Conservation (phyloP, 2,797 vertebrate genomes). For the Sarcoramphus papa region DNA sequence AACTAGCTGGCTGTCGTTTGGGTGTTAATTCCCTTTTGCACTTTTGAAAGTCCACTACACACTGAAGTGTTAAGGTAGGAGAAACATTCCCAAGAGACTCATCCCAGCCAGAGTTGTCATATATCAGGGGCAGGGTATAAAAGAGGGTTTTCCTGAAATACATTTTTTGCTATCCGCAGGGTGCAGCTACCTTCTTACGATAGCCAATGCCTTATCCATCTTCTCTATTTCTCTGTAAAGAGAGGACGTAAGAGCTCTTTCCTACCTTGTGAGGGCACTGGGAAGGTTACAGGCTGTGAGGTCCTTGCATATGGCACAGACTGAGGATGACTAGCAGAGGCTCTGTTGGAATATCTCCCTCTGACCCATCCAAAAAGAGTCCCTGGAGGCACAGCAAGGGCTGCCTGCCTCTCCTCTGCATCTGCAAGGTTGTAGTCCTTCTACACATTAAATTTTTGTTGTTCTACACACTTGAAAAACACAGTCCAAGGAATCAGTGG, state of each 20-base stretch:
- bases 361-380: not conserved
- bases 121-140: not conserved
- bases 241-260: not conserved
- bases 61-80: not conserved
- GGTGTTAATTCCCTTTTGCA: not conserved
- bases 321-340: not conserved
- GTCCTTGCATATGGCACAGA: not conserved
- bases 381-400: not conserved
- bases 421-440: not conserved
- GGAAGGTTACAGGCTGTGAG: not conserved
- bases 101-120: not conserved
- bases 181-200: not conserved
- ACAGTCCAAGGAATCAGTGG: not conserved
- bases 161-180: rapidly evolving
- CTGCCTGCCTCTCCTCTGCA: not conserved
- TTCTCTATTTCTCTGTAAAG: not conserved
- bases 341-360: not conserved
- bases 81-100: not conserved
- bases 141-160: not conserved
- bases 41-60: not conserved
- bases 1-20: not conserved
- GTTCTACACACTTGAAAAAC: not conserved
- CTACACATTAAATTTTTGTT: not conserved
- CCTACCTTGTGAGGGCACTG: not conserved
- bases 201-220: not conserved